Evolutionary conservation across 1,140 invertebrate genomes (phyloP).

Genomic region (Drosophila subpulchrella): DNA sequence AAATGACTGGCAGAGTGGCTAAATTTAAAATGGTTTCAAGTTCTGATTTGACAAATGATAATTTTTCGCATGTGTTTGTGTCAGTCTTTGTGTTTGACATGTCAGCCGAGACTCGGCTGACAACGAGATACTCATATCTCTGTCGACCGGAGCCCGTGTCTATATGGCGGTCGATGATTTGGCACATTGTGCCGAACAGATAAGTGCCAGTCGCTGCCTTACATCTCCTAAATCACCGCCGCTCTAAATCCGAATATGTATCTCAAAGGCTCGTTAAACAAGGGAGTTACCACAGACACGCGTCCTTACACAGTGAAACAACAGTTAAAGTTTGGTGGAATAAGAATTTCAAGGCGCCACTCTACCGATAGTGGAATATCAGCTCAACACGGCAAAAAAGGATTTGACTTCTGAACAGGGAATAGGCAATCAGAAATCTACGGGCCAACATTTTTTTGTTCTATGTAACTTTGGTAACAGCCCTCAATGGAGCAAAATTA

Average conservation of each 20-base stretch:
- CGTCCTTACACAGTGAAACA: slow-evolving; percentile 10
- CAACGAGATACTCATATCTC: slow-evolving; percentile 46
- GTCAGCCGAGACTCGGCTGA: slow-evolving; percentile 43
- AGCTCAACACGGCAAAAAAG: neutral
- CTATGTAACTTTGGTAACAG: too few relatives aligned
- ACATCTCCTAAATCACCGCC: slow-evolving; percentile 26
- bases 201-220: slow-evolving; percentile 30
- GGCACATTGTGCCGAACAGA: slow-evolving; percentile 67
- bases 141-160: slow-evolving; percentile 19
- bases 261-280: slow-evolving; percentile 76
- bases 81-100: slow-evolving; percentile 72
- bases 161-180: slow-evolving; percentile 66
- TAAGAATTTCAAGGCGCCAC: too few relatives aligned
- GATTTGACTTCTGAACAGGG: too few relatives aligned
- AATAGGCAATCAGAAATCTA: too few relatives aligned
- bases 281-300: slow-evolving; percentile 52
- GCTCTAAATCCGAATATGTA: slow-evolving; percentile 20
- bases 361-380: slow-evolving; percentile 29
- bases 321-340: slow-evolving; percentile 59
- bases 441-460: too few relatives aligned
- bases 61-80: slow-evolving; percentile 66
- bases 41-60: slow-evolving; percentile 82
- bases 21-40: slow-evolving; percentile 81
- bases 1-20: slow-evolving; percentile 64
- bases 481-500: too few relatives aligned